phyloP scores from a whole-genome alignment of 1,140 invertebrate genomes.

The Drosophila micromelanica region DNA sequence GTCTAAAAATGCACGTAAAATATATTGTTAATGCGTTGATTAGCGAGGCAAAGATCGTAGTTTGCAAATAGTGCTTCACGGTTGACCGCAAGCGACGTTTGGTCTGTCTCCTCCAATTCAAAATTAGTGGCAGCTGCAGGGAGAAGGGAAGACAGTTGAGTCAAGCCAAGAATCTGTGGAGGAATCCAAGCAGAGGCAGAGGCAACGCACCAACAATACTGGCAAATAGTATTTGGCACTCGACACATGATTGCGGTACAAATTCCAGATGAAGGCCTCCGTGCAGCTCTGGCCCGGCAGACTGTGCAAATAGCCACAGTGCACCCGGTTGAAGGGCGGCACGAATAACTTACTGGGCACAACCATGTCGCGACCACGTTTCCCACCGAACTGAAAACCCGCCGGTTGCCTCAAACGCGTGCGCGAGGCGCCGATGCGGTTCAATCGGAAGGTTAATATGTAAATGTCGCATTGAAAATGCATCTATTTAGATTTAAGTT shows the following conservation, averaged over 20 bases:
- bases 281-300: constrained; percentile 52
- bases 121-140: constrained; percentile 41
- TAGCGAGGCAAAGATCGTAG: constrained; percentile 19
- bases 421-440: neutral
- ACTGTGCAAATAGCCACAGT: constrained; percentile 52
- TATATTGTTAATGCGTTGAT: constrained; percentile 49
- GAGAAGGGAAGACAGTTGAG: neutral
- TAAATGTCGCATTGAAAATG: constrained; percentile 17
- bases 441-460: constrained; percentile 47
- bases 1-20: constrained; percentile 39
- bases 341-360: constrained; percentile 53
- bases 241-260: constrained; percentile 60
- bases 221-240: constrained; percentile 62
- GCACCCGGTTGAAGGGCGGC: constrained; percentile 33
- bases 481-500: neutral
- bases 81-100: neutral
- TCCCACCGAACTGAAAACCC: constrained; percentile 19
- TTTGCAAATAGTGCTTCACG: constrained; percentile 42
- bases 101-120: constrained; percentile 25
- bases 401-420: neutral
- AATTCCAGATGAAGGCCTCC: constrained; percentile 51
- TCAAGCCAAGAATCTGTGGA: neutral
- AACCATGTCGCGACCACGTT: constrained; percentile 47
- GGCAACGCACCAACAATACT: constrained; percentile 51
- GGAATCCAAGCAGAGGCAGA: neutral